Evolutionary conservation across 2,113 vertebrate species (phyloP).

Genomic region (Tapirus terrestris): DNA sequence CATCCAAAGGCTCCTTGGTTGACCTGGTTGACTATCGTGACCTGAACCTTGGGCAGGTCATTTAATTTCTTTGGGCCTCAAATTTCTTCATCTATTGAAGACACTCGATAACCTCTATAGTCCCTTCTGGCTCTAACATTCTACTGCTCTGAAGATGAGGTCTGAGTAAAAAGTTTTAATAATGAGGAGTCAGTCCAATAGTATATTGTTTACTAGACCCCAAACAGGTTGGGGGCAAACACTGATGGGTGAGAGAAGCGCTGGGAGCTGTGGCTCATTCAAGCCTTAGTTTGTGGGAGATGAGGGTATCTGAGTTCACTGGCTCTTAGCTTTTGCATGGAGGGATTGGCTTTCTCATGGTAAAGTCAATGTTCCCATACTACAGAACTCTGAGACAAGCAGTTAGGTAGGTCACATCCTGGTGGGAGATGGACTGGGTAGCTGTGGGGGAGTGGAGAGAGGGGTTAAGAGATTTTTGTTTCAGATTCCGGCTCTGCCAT

Average conservation of each 20-base stretch:
- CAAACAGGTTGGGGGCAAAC: neutral
- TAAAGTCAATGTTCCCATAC: neutral
- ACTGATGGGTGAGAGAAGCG: neutral
- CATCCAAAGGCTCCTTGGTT: neutral
- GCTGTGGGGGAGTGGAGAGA: neutral
- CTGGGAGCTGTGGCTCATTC: neutral
- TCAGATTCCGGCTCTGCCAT: constrained; percentile 32
- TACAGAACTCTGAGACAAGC: neutral
- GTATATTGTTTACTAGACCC: neutral
- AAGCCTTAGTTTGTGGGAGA: neutral
- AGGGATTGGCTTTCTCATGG: neutral
- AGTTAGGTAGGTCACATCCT: neutral
- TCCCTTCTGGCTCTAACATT: neutral
- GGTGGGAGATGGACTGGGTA: neutral
- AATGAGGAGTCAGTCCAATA: neutral
- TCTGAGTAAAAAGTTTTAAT: neutral
- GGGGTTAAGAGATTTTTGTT: neutral
- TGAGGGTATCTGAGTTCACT: neutral
- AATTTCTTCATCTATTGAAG: neutral
- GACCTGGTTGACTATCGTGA: constrained; percentile 5
- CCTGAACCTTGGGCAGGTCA: neutral
- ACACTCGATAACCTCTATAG: neutral
- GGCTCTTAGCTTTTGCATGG: constrained; percentile 4
- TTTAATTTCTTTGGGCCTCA: constrained; percentile 5
- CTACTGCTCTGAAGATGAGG: neutral